Conservation (phyloP, 2,888 invertebrate genomes). For the Pseudoips prasinana region DNA sequence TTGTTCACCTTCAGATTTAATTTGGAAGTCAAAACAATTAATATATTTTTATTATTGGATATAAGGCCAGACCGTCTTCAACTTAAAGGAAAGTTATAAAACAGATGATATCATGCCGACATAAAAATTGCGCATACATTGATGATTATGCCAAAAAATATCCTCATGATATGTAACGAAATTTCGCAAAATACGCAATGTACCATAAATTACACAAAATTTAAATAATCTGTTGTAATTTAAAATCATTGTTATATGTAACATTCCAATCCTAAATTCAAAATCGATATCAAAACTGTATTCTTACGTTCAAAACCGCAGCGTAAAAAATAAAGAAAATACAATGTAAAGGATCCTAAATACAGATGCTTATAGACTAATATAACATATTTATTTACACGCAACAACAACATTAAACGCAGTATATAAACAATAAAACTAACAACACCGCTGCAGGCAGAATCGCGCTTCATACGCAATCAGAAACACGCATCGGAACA, state of each 20-base stretch:
- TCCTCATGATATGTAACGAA: not conserved
- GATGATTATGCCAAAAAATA: not conserved
- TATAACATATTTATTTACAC: slow-evolving; percentile 10
- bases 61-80: no score
- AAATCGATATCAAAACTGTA: no score
- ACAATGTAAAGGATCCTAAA: no score
- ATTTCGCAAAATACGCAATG: not conserved
- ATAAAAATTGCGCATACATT: slow-evolving; percentile 6
- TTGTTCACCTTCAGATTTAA: slow-evolving; percentile 22
- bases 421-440: slow-evolving; percentile 8
- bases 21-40: slow-evolving; percentile 19
- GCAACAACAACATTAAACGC: slow-evolving; percentile 2
- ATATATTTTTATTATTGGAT: slow-evolving; percentile 1
- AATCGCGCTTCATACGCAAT: slow-evolving; percentile 18
- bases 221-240: no score
- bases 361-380: slow-evolving; percentile 2
- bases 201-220: not conserved
- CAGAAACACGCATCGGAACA: slow-evolving; percentile 22
- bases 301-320: no score
- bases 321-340: no score
- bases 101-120: slow-evolving; percentile 25
- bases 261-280: no score
- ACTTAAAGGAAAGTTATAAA: slow-evolving; percentile 3
- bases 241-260: no score
- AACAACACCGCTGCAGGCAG: slow-evolving; percentile 11